These are phyloP conservation scores for Prunella fulvescens DNA, from an alignment of 2,113 vertebrate species.

Conservation along the genomic window DNA sequence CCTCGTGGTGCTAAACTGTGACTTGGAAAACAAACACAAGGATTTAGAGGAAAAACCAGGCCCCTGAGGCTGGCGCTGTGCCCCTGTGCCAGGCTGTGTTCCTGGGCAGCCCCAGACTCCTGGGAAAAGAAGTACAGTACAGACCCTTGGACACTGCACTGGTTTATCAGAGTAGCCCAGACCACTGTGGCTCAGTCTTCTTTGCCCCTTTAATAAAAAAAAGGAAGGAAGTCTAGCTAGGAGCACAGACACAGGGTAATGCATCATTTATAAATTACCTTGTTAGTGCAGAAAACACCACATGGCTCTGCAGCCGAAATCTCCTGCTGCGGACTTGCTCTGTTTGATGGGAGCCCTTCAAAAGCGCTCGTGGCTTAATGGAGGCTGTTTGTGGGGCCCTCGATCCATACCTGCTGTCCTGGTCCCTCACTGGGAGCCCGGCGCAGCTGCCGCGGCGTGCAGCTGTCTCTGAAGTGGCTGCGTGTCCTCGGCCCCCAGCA, in stretches of 20 bases:
- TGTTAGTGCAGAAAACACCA: conserved; percentile 77
- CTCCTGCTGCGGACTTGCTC: conserved; percentile 67
- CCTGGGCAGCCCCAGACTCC: neutral
- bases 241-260: conserved; percentile 60
- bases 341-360: conserved; percentile 81
- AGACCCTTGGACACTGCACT: neutral
- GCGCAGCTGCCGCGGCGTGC: conserved; percentile 88
- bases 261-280: conserved; percentile 85
- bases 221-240: neutral
- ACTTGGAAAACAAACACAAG: neutral
- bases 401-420: conserved; percentile 87
- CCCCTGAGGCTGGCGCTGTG: accelerated
- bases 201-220: conserved; percentile 10
- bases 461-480: conserved; percentile 95
- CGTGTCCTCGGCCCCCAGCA: conserved; percentile 81
- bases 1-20: neutral
- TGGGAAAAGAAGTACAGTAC: neutral
- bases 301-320: conserved; percentile 82
- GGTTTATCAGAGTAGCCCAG: conserved; percentile 20
- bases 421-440: conserved; percentile 84
- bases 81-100: neutral
- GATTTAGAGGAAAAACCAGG: neutral
- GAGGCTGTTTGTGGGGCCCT: conserved; percentile 75
- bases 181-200: neutral
- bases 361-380: conserved; percentile 76